A percentile compares a stretch with the other conserved stretches of the same genome.
phyloP scores from a whole-genome alignment of 2,113 vertebrate genomes.

The Corythornis madagascariensis region DNA sequence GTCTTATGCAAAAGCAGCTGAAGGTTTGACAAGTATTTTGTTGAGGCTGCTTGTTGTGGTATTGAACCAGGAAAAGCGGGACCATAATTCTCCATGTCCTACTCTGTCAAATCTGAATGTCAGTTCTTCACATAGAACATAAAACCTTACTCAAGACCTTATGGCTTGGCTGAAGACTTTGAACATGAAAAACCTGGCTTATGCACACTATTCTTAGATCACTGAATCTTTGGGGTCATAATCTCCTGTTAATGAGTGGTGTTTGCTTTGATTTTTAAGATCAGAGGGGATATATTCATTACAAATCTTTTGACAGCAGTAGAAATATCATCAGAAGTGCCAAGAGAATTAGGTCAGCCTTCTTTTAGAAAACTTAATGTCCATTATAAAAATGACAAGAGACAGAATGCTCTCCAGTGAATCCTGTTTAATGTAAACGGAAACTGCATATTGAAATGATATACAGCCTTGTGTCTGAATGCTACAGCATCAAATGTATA shows the following conservation, averaged over 20 bases:
- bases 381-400: constrained; percentile 31
- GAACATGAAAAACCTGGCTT: neutral
- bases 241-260: neutral
- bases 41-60: neutral
- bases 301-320: constrained; percentile 15
- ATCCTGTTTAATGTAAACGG: neutral
- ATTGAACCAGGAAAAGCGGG: neutral
- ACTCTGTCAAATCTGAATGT: neutral
- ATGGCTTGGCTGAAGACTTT: neutral
- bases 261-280: constrained; percentile 41
- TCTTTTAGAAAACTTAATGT: constrained; percentile 29
- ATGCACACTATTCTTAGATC: neutral
- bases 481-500: neutral
- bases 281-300: neutral
- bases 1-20: neutral
- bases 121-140: neutral
- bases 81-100: neutral
- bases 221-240: neutral
- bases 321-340: neutral
- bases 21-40: neutral
- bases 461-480: neutral
- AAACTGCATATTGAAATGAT: neutral
- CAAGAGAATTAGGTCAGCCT: constrained; percentile 12
- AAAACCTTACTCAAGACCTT: neutral
- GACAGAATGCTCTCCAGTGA: constrained; percentile 12